Percentiles rank a stretch among this genome's conserved stretches.
phyloP scores from a whole-genome alignment of 92 coral and sea anemone species.

The Parazoanthus atlanticus region DNA sequence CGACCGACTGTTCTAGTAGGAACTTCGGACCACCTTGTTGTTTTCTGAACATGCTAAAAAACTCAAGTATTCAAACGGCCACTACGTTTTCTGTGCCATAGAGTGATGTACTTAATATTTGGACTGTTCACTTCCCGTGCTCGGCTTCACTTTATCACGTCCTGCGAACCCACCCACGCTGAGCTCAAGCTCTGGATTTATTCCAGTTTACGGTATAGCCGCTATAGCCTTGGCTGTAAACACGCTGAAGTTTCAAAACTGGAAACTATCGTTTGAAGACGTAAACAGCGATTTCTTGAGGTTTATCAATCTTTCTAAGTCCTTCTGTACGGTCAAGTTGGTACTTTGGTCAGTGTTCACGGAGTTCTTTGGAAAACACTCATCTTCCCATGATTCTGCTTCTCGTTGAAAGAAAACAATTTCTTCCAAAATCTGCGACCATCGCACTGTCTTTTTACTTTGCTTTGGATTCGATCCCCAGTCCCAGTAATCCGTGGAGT shows the following conservation, averaged over 20 bases:
- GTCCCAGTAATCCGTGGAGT: background rate
- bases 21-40: background rate
- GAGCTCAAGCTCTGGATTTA: too few relatives aligned
- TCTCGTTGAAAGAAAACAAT: conserved; percentile 13
- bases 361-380: background rate
- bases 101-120: too few relatives aligned
- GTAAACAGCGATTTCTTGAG: conserved; percentile 5
- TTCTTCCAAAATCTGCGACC: conserved; percentile 14
- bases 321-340: background rate
- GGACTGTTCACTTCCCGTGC: background rate
- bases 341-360: background rate
- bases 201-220: too few relatives aligned
- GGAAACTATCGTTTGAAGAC: conserved; percentile 10
- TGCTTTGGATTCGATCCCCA: background rate
- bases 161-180: background rate
- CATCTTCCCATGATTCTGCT: background rate
- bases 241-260: background rate
- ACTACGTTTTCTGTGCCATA: background rate
- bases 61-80: background rate
- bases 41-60: background rate
- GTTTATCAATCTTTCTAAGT: background rate
- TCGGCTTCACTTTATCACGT: background rate
- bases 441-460: conserved; percentile 5
- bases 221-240: too few relatives aligned
- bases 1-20: too few relatives aligned